These are phyloP conservation scores for Garrulus glandarius DNA, from an alignment of 2,797 vertebrate species.

Conservation along the genomic window DNA sequence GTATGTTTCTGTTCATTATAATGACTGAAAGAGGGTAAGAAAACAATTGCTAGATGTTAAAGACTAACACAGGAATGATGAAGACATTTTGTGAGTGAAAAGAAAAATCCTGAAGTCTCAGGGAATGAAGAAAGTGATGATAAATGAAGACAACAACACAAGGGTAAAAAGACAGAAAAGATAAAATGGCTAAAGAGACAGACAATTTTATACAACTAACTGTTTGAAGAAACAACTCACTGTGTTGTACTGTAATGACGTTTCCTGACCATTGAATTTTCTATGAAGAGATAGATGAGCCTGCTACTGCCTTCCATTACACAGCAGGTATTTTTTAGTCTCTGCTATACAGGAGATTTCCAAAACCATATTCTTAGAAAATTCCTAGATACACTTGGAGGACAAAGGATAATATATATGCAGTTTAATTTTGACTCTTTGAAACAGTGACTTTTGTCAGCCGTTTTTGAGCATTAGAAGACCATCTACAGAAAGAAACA, in stretches of 20 bases:
- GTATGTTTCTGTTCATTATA: conserved; percentile 41
- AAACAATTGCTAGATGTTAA: conserved; percentile 51
- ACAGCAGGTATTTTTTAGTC: background rate
- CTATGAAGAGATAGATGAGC: conserved; percentile 42
- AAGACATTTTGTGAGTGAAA: conserved; percentile 35
- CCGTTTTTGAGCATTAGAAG: background rate
- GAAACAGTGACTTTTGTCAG: background rate
- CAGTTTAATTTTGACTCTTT: background rate
- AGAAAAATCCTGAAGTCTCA: conserved; percentile 42
- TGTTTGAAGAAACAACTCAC: conserved; percentile 18
- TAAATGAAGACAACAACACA: conserved; percentile 46
- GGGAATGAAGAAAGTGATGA: conserved; percentile 40
- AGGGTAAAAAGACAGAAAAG: conserved; percentile 55
- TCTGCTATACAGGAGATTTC: background rate
- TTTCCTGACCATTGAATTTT: conserved; percentile 28
- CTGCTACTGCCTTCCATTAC: conserved; percentile 12
- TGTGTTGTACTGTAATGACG: conserved; percentile 17
- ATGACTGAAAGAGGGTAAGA: conserved; percentile 50
- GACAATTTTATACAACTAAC: conserved; percentile 29
- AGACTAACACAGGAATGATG: conserved; percentile 53
- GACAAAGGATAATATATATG: background rate
- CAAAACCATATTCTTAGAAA: background rate
- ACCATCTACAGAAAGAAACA: background rate
- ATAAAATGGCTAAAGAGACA: conserved; percentile 45
- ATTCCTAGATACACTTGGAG: background rate